Evolutionary conservation across 1,140 invertebrate genomes (phyloP).

Genomic region (Bilobella aurantiaca): DNA sequence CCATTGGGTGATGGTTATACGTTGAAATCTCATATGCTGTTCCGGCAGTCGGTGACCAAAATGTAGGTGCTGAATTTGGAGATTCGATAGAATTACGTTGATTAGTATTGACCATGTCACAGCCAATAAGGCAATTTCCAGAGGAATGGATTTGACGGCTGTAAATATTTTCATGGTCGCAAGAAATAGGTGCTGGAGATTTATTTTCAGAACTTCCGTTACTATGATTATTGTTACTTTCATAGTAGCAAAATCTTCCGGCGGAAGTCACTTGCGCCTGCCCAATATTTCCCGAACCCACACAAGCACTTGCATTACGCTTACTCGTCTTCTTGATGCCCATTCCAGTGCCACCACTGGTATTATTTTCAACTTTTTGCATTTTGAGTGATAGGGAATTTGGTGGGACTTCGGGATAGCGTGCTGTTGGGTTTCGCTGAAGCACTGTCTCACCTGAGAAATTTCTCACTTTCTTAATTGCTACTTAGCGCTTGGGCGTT

Average conservation of each 20-base stretch:
- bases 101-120: no score
- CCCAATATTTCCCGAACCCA: background rate
- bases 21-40: background rate
- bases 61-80: background rate
- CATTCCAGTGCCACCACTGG: background rate
- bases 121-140: background rate
- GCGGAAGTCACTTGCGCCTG: background rate
- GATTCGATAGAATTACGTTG: background rate
- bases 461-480: conserved; percentile 6
- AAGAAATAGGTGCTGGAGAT: background rate
- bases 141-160: background rate
- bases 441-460: background rate
- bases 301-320: background rate
- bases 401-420: no score
- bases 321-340: background rate
- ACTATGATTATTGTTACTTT: background rate
- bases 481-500: background rate
- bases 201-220: background rate
- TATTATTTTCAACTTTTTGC: background rate
- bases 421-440: background rate
- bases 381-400: background rate
- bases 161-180: background rate
- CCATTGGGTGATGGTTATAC: background rate
- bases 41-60: background rate
- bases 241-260: background rate